A percentile compares a stretch with the other conserved stretches of the same genome.
Conservation (phyloP, 2,888 invertebrate species). For the Caenorhabditis afra region DNA sequence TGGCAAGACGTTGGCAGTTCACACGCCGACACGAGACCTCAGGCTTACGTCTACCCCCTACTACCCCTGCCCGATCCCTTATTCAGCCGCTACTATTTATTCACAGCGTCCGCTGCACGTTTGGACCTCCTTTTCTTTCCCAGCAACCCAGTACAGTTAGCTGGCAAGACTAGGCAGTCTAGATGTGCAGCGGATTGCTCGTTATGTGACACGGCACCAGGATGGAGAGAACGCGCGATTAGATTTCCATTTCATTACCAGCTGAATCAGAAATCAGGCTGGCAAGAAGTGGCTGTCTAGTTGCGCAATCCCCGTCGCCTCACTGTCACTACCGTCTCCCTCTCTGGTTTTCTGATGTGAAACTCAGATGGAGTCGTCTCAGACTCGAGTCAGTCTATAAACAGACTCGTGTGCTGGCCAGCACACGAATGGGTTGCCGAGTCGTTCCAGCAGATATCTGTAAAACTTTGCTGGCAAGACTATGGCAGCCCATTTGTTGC, state of each 20-base stretch:
- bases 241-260: conserved; percentile 48
- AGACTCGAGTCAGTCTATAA: background rate
- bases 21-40: conserved; percentile 33
- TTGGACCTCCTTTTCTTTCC: conserved; percentile 35
- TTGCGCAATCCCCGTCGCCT: conserved; percentile 5
- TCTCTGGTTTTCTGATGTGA: too few species aligned
- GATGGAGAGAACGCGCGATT: conserved; percentile 1
- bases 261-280: conserved; percentile 16
- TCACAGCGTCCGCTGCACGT: conserved; percentile 6
- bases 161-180: conserved; percentile 47
- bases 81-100: background rate
- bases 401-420: background rate
- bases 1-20: conserved; percentile 59
- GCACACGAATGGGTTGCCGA: conserved; percentile 16
- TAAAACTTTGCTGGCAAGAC: conserved; percentile 24
- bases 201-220: conserved; percentile 14
- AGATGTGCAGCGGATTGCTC: conserved; percentile 11
- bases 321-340: conserved; percentile 12
- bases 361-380: too few species aligned
- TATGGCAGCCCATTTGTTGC: conserved; percentile 16
- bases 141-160: conserved; percentile 1
- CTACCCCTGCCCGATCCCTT: background rate
- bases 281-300: conserved; percentile 56
- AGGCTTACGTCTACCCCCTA: too few species aligned
- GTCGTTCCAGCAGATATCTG: conserved; percentile 13